phyloP scores from a whole-genome alignment of 1,140 invertebrate genomes.

The Caerostris extrusa region DNA sequence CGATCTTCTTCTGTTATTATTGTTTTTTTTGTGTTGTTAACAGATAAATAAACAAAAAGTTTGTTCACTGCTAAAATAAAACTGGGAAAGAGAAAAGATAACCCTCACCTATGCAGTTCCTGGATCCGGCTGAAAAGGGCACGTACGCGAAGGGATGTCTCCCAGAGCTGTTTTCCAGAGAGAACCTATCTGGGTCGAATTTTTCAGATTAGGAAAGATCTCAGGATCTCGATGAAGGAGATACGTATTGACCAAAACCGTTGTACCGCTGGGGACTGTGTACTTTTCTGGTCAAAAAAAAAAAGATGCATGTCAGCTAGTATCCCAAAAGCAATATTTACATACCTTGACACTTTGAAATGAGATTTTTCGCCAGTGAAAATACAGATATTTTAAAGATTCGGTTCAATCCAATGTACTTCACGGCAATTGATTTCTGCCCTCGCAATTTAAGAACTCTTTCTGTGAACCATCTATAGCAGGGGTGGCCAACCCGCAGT shows the following conservation, averaged over 20 bases:
- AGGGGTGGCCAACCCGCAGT: no score
- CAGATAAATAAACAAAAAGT: no score
- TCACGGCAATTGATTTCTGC: no score
- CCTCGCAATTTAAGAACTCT: no score
- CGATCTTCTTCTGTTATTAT: no score
- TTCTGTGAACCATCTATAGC: no score
- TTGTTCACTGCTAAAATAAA: background rate
- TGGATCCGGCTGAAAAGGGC: constrained; percentile 82
- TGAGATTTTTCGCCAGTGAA: no score
- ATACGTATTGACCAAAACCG: constrained; percentile 80
- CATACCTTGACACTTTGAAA: no score
- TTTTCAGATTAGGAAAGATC: constrained; percentile 81
- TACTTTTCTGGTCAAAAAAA: constrained; percentile 59
- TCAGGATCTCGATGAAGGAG: constrained; percentile 81
- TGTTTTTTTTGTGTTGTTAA: no score
- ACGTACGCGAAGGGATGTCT: constrained; percentile 81
- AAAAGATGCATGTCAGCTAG: background rate
- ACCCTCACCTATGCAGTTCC: constrained; percentile 82
- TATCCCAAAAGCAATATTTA: no score
- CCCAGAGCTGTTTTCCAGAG: constrained; percentile 79
- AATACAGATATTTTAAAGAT: no score
- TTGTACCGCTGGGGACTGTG: constrained; percentile 81
- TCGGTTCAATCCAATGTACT: constrained; percentile 80
- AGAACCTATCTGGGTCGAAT: constrained; percentile 83
- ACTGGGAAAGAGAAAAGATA: background rate